These are phyloP conservation scores for Psilopsiagon aurifrons DNA, from an alignment of 2,113 vertebrate genomes.

Conservation along the genomic window DNA sequence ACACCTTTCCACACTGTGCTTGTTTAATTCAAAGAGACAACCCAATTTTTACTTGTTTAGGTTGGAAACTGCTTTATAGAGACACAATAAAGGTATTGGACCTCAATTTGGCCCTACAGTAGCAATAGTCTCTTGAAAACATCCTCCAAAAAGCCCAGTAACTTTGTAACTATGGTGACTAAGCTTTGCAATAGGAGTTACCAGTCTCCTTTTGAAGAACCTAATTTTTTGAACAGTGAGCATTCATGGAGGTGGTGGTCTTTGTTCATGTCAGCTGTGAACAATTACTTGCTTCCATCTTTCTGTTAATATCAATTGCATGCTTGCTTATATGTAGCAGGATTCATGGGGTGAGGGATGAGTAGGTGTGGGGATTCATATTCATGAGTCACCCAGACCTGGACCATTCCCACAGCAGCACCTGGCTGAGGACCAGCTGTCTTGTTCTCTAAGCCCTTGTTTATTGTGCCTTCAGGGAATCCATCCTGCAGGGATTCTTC, in stretches of 20 bases:
- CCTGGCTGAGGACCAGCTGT: not conserved
- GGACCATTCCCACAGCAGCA: not conserved
- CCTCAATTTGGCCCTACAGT: not conserved
- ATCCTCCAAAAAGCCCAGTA: not conserved
- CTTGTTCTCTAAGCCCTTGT: not conserved
- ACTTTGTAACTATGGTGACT: not conserved
- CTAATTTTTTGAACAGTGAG: not conserved
- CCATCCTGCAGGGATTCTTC: conserved; percentile 5
- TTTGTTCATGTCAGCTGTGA: not conserved
- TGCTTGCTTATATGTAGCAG: not conserved
- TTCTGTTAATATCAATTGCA: not conserved
- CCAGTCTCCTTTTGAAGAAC: not conserved
- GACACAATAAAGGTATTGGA: not conserved
- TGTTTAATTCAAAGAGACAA: not conserved
- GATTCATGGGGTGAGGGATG: not conserved
- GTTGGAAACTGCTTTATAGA: not conserved
- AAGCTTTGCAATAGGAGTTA: conserved; percentile 37
- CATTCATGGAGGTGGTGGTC: not conserved
- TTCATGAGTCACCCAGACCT: not conserved
- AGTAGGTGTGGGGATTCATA: not conserved
- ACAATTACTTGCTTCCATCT: not conserved
- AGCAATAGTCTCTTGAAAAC: conserved; percentile 31
- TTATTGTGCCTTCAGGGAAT: conserved; percentile 17
- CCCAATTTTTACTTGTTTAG: not conserved
- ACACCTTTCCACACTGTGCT: not conserved